These are phyloP conservation scores for Centropus unirufus DNA, from an alignment of 2,113 vertebrate genomes.

Conservation along the genomic window DNA sequence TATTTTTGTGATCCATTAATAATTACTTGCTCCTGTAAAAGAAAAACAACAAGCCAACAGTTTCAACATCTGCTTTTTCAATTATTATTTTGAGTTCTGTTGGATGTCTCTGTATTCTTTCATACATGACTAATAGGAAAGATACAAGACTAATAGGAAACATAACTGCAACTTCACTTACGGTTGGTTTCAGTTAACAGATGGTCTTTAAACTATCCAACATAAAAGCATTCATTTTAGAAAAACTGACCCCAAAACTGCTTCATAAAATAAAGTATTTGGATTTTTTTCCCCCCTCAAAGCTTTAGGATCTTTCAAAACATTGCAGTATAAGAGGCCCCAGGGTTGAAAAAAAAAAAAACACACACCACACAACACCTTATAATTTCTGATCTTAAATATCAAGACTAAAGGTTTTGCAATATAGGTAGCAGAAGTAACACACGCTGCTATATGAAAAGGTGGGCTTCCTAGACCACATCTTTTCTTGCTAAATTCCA, in stretches of 20 bases:
- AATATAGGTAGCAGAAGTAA: constrained; percentile 69
- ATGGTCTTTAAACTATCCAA: constrained; percentile 81
- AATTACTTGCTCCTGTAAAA: constrained; percentile 68
- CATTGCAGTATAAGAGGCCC: constrained; percentile 57
- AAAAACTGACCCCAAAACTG: constrained; percentile 77
- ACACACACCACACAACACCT: no score
- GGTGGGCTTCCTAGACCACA: background rate
- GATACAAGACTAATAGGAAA: constrained; percentile 82
- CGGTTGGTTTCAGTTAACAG: constrained; percentile 81
- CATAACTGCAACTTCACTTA: constrained; percentile 75
- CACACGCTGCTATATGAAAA: constrained; percentile 15
- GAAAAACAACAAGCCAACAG: constrained; percentile 56
- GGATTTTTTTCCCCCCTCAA: constrained; percentile 42
- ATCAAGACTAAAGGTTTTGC: constrained; percentile 70
- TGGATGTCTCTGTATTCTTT: constrained; percentile 76
- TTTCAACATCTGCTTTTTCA: constrained; percentile 76
- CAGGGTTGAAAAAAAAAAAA: background rate
- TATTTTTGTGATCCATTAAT: constrained; percentile 65
- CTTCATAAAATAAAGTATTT: constrained; percentile 81
- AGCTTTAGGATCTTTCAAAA: constrained; percentile 74
- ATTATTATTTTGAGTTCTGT: constrained; percentile 71
- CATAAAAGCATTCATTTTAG: constrained; percentile 80
- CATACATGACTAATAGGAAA: constrained; percentile 82
- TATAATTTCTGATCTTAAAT: constrained; percentile 72
- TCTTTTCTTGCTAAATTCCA: constrained; percentile 50